phyloP scores from a whole-genome alignment of 2,113 vertebrate genomes.

The Pseudorectes ferrugineus region DNA sequence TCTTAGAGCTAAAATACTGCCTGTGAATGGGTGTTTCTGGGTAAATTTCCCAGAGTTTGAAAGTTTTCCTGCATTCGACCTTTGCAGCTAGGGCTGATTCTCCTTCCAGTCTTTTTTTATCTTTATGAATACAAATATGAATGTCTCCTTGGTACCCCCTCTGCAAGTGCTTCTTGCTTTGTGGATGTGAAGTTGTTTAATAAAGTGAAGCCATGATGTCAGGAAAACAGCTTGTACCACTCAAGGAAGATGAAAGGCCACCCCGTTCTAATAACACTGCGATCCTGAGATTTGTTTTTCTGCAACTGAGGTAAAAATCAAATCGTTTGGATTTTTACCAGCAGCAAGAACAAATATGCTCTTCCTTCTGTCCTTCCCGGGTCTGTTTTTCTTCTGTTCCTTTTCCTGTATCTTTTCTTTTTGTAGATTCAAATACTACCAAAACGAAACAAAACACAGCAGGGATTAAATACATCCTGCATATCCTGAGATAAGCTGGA shows the following conservation, averaged over 20 bases:
- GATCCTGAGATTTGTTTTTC: neutral
- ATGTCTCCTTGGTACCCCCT: neutral
- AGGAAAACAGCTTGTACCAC: neutral
- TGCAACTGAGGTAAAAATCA: neutral
- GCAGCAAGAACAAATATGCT: conserved; percentile 36
- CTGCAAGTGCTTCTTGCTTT: neutral
- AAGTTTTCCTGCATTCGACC: neutral
- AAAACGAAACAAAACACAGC: neutral
- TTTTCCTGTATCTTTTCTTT: neutral
- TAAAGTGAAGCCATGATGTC: neutral
- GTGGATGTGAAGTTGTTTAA: neutral
- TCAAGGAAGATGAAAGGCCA: neutral
- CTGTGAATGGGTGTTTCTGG: neutral
- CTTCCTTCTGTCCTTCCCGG: conserved; percentile 16
- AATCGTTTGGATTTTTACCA: conserved; percentile 23
- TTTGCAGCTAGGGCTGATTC: neutral
- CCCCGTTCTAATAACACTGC: neutral
- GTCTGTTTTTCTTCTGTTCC: neutral
- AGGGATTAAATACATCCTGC: neutral
- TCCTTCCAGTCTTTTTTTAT: neutral
- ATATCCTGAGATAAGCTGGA: neutral
- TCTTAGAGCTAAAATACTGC: neutral
- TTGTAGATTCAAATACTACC: neutral
- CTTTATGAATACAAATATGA: neutral
- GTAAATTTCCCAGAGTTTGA: neutral